Evolutionary conservation across 2,113 vertebrate genomes (phyloP), one percentile per base, ranked within the genome.

Genomic region (Tricholaema leucomelas): DNA sequence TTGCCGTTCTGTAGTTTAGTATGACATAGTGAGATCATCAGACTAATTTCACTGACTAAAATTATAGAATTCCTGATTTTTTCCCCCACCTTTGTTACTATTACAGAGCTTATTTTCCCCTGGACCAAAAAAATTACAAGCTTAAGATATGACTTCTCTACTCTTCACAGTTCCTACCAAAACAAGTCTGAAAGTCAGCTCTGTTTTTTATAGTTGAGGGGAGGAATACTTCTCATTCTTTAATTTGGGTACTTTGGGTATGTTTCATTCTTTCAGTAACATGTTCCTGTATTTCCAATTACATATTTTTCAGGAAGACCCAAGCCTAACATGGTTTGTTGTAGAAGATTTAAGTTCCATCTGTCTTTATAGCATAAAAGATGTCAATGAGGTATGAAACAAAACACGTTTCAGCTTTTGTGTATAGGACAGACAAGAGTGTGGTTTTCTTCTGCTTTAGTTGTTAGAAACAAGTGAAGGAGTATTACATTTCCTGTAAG

Each of bases 401-500:
- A 74, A 63, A 88, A 82, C 20, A 23, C 17, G 73, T 36, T 66
- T 80, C 33, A 90, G 79, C 65, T 67, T 76, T 24, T 67, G 27
- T 79, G 36, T 79, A 17, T 63, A 76, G 50, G 23, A 63, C 56
- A 24, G 8, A 77, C 80, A 36, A 66, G 25, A 69, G 23, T 21
- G 11, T 79, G 19, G 21, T 90, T 91, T 91, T 67, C 48, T 92
- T 84, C 69, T 87, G 63, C 63, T 85, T 93, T 52, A 67, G 17
- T 74, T 87, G 67, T 60, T 87, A 16, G 36, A 50, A 72, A 70
- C 59, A 85, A 66, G 20, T n/a, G 56, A 89, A 92, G 42, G 84
- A 87, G 65, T 52, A 60, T 66, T 88, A 80, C 31, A 55, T 92
- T 96, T 96, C 84, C 92, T 61, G 3, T 80, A 88, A 90, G 56